A percentile compares a stretch with the other conserved stretches of the same genome.
Evolutionary conservation across 2,888 invertebrate genomes (phyloP).

Genomic region (Herminia tarsipennalis): DNA sequence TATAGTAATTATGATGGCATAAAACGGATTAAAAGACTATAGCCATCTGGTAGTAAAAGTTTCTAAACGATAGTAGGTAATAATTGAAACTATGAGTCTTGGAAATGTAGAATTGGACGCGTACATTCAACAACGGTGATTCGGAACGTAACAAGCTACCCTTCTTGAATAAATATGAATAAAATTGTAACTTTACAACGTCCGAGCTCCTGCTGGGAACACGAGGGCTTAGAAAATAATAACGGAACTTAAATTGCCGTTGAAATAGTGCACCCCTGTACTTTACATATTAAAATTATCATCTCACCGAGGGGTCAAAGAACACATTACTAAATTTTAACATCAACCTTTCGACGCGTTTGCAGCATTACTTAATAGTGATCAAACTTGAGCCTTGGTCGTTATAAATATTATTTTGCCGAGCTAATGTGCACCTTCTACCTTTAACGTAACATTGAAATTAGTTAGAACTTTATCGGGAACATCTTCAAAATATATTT

Average conservation of each 20-base stretch:
- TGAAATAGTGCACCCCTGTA: conserved; percentile 73
- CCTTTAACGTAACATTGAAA: conserved; percentile 58
- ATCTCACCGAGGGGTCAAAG: conserved; percentile 76
- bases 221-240: conserved; percentile 68
- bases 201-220: conserved; percentile 56
- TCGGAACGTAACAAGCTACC: conserved; percentile 37
- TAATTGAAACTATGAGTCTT: conserved; percentile 12
- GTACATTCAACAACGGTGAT: conserved; percentile 26
- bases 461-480: conserved; percentile 49
- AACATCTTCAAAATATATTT: conserved; percentile 57
- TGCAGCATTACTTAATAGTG: conserved; percentile 67
- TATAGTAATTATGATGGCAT: conserved; percentile 75
- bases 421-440: conserved; percentile 62
- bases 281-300: conserved; percentile 78
- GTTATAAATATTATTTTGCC: conserved; percentile 50
- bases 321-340: conserved; percentile 77
- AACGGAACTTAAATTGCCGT: conserved; percentile 75
- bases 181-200: conserved; percentile 44
- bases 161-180: conserved; percentile 48
- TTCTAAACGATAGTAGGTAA: conserved; percentile 16
- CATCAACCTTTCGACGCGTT: conserved; percentile 74
- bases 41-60: conserved; percentile 59
- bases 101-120: conserved; percentile 24
- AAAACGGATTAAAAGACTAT: conserved; percentile 62
- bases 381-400: conserved; percentile 63